Conservation (phyloP, 30 jellyfish, hydroid and myxozoan species). For the Pseudorhiza aurosa region DNA sequence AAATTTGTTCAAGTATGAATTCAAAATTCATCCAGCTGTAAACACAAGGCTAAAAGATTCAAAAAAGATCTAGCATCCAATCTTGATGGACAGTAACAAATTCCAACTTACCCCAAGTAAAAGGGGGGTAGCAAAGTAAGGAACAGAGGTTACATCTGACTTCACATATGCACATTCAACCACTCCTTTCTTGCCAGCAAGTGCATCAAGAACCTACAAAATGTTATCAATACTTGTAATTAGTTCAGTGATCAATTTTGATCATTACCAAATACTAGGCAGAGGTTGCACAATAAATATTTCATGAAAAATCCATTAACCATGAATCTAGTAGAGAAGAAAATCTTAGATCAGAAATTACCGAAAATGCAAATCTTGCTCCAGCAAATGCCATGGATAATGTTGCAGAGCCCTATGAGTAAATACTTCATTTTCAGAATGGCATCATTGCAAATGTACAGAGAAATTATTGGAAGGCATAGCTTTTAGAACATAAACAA, state of each 20-base stretch:
- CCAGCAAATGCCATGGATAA: constrained; percentile 99
- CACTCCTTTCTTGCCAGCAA: constrained; percentile 96
- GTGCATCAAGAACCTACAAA: constrained; percentile 81
- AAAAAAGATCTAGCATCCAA: too few relatives aligned
- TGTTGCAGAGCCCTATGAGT: constrained; percentile 99
- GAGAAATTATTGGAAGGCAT: too few relatives aligned
- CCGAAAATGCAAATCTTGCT: constrained; percentile 96
- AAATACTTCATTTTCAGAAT: too few relatives aligned
- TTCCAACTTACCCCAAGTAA: constrained; percentile 84
- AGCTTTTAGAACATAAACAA: too few relatives aligned
- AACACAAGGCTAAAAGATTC: too few relatives aligned
- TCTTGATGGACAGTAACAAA: too few relatives aligned
- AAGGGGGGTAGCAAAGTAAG: constrained; percentile 93
- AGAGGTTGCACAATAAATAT: background rate
- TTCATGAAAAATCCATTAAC: background rate
- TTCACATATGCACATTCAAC: constrained; percentile 95
- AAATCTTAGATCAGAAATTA: too few relatives aligned
- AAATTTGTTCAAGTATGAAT: too few relatives aligned
- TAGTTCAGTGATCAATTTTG: background rate
- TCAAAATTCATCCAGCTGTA: too few relatives aligned
- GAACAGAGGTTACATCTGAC: constrained; percentile 89
- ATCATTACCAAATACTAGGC: background rate
- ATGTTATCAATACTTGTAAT: background rate
- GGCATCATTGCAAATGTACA: too few relatives aligned
- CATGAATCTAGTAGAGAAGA: too few relatives aligned